Percentiles rank a stretch among this genome's conserved stretches.
Evolutionary conservation across 2,888 invertebrate genomes (phyloP).

Genomic region (Hyles lineata): DNA sequence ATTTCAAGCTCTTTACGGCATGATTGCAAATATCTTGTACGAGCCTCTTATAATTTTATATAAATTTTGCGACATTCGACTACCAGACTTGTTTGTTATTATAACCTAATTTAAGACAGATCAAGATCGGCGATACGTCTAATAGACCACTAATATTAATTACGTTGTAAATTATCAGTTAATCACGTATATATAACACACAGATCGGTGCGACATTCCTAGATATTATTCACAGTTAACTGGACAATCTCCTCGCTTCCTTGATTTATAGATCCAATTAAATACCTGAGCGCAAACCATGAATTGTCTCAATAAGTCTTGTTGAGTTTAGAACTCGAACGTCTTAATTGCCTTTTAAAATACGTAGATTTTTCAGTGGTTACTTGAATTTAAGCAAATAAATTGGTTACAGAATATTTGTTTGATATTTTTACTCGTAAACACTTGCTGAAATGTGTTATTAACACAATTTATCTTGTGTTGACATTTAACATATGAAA

Average conservation of each 20-base stretch:
- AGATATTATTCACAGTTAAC: conserved; percentile 55
- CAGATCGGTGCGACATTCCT: conserved; percentile 42
- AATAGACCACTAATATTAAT: conserved; percentile 25
- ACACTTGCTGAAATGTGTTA: too few relatives aligned
- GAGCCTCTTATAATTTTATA: too few relatives aligned
- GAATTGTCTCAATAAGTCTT: conserved; percentile 58
- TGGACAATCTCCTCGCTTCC: conserved; percentile 58
- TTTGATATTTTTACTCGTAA: too few relatives aligned
- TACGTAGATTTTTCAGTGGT: conserved; percentile 8
- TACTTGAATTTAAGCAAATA: neutral
- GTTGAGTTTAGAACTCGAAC: conserved; percentile 31
- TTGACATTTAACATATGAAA: too few relatives aligned
- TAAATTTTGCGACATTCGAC: too few relatives aligned
- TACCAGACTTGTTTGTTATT: neutral
- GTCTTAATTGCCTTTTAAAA: conserved; percentile 29
- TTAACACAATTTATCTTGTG: too few relatives aligned
- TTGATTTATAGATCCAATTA: conserved; percentile 77
- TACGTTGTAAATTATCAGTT: conserved; percentile 21
- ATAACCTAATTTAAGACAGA: neutral
- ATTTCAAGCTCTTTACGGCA: too few relatives aligned
- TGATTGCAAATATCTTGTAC: too few relatives aligned
- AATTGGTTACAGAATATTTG: too few relatives aligned
- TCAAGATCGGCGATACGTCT: neutral
- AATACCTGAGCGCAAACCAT: conserved; percentile 69
- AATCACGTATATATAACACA: conserved; percentile 13